Percentiles rank a stretch among this genome's conserved stretches.
phyloP scores from a whole-genome alignment of 2,888 invertebrate genomes.

The Synanthedon vespiformis region DNA sequence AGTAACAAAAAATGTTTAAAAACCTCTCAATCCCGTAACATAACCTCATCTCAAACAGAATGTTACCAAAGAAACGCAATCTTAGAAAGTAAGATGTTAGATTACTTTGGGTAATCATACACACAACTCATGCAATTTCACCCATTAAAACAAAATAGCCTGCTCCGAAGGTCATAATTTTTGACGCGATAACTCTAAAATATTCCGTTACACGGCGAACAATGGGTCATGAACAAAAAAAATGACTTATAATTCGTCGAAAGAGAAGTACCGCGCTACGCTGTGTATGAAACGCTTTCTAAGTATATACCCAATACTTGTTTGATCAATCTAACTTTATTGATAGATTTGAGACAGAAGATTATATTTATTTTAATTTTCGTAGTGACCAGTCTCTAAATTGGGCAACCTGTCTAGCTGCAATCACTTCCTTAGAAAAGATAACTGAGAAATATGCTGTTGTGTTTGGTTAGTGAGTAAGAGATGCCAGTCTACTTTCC shows the following conservation, averaged over 20 bases:
- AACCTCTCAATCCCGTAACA: no score
- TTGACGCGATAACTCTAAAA: conserved; percentile 33
- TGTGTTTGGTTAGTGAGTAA: no score
- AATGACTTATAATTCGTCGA: conserved; percentile 39
- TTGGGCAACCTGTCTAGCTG: no score
- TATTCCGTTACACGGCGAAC: conserved; percentile 28
- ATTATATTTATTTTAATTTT: no score
- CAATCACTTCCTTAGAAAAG: no score
- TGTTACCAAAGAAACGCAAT: conserved; percentile 16
- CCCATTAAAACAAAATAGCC: conserved; percentile 29
- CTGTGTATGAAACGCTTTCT: not conserved
- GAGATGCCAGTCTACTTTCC: no score
- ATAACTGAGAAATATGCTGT: no score
- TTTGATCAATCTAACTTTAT: no score
- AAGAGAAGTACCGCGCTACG: not conserved
- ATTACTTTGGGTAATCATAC: conserved; percentile 18
- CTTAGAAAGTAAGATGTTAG: conserved; percentile 28
- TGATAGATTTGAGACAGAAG: no score
- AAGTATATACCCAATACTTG: conserved; percentile 12
- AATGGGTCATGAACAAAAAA: conserved; percentile 39
- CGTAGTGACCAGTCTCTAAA: no score
- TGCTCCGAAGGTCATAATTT: conserved; percentile 39
- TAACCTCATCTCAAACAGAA: not conserved
- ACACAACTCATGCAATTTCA: conserved; percentile 26
- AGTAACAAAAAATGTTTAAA: no score